These are phyloP conservation scores for Tetragnatha montana DNA, from an alignment of 2,888 invertebrate genomes.

Conservation along the genomic window DNA sequence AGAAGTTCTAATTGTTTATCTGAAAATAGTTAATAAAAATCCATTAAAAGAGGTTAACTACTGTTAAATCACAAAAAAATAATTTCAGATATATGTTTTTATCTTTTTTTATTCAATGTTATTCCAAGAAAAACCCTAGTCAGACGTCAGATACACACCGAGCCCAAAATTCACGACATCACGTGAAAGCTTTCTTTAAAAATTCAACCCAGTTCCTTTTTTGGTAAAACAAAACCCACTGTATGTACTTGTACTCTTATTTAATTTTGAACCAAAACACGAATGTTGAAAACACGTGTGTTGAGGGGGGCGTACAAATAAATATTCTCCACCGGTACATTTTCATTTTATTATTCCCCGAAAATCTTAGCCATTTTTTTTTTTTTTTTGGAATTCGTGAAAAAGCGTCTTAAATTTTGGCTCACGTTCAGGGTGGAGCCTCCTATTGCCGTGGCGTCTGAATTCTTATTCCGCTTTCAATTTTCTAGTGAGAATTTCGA, in stretches of 20 bases:
- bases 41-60: no score
- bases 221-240: not conserved
- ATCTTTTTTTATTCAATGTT: no score
- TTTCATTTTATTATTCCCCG: constrained; percentile 23
- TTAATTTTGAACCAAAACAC: not conserved
- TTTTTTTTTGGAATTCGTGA: constrained; percentile 51
- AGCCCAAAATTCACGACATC: no score
- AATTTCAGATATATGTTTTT: no score
- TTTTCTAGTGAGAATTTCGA: constrained; percentile 11
- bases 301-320: constrained; percentile 7
- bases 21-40: no score
- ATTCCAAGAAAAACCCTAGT: no score
- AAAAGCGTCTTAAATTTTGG: constrained; percentile 52
- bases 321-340: constrained; percentile 17
- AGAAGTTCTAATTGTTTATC: no score
- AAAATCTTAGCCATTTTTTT: constrained; percentile 26
- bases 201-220: no score
- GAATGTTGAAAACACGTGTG: not conserved
- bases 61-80: no score
- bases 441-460: constrained; percentile 6
- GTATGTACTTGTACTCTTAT: not conserved
- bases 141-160: no score
- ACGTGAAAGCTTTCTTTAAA: no score
- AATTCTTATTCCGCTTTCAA: constrained; percentile 43
- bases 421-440: constrained; percentile 27